Evolutionary conservation across 2,797 vertebrate species (phyloP).

Genomic region (Gobio occitaniae): DNA sequence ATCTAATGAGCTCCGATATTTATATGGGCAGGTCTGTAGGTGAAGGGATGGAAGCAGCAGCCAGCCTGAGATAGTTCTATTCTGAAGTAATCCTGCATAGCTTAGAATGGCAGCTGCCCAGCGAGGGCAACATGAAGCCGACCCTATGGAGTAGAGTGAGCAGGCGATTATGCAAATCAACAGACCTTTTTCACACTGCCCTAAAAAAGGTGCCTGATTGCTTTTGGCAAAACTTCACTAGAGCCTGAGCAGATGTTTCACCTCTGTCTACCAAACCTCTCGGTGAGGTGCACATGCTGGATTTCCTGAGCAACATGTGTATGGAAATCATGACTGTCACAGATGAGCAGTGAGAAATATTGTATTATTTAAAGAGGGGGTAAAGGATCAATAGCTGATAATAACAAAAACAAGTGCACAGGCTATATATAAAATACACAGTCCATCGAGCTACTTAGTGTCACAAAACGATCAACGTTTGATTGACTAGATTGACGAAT

Average conservation of each 20-base stretch:
- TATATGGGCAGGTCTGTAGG: slow-evolving; percentile 42
- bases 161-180: slow-evolving; percentile 78
- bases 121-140: slow-evolving; percentile 59
- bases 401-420: not conserved
- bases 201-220: slow-evolving; percentile 79
- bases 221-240: slow-evolving; percentile 75
- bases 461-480: not conserved
- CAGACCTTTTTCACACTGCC: slow-evolving; percentile 68
- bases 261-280: slow-evolving; percentile 21
- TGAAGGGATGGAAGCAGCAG: slow-evolving; percentile 37
- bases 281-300: not conserved
- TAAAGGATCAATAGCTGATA: not conserved
- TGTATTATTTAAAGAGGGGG: not conserved
- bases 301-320: slow-evolving; percentile 18
- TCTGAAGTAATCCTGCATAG: slow-evolving; percentile 57
- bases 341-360: not conserved
- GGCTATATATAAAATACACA: not conserved
- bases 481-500: not conserved
- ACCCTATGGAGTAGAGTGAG: slow-evolving; percentile 62
- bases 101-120: slow-evolving; percentile 61
- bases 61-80: slow-evolving; percentile 46
- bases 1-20: slow-evolving; percentile 64
- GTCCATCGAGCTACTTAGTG: not conserved
- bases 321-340: slow-evolving; percentile 11
- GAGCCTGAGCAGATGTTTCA: slow-evolving; percentile 52